Conservation (phyloP, 2,113 vertebrate genomes). For the Echinops telfairi region DNA sequence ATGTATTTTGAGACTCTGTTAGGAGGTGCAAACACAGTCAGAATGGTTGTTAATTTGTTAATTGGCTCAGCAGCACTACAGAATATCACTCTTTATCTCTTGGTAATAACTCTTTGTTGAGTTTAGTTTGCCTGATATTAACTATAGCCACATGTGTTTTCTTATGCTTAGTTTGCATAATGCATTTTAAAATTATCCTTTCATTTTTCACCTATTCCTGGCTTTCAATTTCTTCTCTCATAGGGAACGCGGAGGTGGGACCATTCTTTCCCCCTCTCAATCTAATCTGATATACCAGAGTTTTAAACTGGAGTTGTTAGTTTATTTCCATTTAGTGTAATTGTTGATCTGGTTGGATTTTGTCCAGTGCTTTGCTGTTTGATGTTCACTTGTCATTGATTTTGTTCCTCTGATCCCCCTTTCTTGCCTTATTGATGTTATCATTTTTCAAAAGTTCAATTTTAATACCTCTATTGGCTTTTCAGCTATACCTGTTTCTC, state of each 20-base stretch:
- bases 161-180: neutral
- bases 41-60: neutral
- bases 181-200: neutral
- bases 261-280: neutral
- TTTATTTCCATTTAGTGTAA: neutral
- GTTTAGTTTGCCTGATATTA: neutral
- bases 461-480: neutral
- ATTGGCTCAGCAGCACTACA: neutral
- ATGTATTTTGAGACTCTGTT: constrained; percentile 18
- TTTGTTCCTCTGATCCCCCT: neutral
- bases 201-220: neutral
- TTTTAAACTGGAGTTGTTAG: neutral
- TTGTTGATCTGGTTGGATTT: neutral
- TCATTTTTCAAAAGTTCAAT: neutral
- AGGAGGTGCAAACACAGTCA: neutral
- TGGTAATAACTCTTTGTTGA: neutral
- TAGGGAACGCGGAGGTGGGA: neutral
- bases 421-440: neutral
- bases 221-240: neutral
- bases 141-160: neutral
- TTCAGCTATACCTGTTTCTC: neutral
- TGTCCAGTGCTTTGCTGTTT: constrained; percentile 1
- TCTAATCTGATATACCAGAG: neutral
- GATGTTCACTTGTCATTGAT: neutral
- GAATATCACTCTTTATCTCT: neutral